These are phyloP conservation scores for Neoscelio sp. DNA, from an alignment of 2,888 invertebrate species.

Conservation along the genomic window DNA sequence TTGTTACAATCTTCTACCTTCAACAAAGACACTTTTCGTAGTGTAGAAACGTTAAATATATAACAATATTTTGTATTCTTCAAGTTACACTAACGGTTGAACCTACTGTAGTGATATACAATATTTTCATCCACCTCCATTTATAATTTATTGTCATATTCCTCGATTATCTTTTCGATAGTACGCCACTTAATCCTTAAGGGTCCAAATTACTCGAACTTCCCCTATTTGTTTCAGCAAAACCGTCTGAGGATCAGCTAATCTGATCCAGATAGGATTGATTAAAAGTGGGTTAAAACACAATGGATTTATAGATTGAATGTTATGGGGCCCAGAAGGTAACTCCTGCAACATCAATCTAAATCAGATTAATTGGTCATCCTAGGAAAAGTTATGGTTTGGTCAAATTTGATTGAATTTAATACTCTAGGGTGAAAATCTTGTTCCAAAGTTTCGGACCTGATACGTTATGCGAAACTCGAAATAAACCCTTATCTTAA, in stretches of 20 bases:
- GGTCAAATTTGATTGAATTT: slow-evolving; percentile 51
- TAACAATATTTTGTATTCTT: too few relatives aligned
- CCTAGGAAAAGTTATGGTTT: slow-evolving; percentile 43
- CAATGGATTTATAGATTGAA: slow-evolving; percentile 63
- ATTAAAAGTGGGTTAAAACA: slow-evolving; percentile 63
- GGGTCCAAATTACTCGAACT: slow-evolving; percentile 56
- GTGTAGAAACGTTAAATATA: too few relatives aligned
- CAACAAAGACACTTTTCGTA: too few relatives aligned
- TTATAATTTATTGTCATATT: slow-evolving; percentile 59
- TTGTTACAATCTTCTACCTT: too few relatives aligned
- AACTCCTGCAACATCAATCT: slow-evolving; percentile 36
- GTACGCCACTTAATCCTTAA: slow-evolving; percentile 53
- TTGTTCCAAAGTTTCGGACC: slow-evolving; percentile 19
- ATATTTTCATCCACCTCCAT: too few relatives aligned
- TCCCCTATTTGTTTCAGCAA: slow-evolving; percentile 57
- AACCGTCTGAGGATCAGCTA: slow-evolving; percentile 34
- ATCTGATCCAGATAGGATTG: slow-evolving; percentile 57
- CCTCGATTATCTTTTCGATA: slow-evolving; percentile 54
- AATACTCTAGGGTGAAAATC: slow-evolving; percentile 33
- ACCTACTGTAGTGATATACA: too few relatives aligned
- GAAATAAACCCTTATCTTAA: slow-evolving; percentile 6
- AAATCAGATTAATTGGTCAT: slow-evolving; percentile 47
- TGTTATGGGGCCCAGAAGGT: slow-evolving; percentile 43
- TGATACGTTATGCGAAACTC: slow-evolving; percentile 13
- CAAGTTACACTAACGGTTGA: too few relatives aligned